Percentiles rank a stretch among this genome's conserved stretches.
These are phyloP conservation scores for Dendrolimus punctatus DNA, from an alignment of 1,140 invertebrate genomes.

Conservation along the genomic window DNA sequence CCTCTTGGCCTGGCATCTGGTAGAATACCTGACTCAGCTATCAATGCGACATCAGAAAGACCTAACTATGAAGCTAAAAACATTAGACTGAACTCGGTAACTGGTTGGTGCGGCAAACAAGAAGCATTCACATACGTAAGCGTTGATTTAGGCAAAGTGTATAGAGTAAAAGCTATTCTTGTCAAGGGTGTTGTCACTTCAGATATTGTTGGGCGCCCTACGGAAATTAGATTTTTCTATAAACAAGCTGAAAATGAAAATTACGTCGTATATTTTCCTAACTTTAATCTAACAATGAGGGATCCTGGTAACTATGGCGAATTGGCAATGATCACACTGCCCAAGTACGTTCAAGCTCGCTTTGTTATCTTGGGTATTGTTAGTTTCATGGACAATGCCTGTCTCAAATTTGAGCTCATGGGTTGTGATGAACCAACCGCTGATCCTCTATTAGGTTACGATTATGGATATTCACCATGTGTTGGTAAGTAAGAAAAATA, in stretches of 20 bases:
- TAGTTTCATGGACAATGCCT: constrained; percentile 96
- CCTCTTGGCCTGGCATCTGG: constrained; percentile 94
- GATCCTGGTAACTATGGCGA: constrained; percentile 91
- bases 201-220: constrained; percentile 94
- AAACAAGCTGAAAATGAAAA: constrained; percentile 94
- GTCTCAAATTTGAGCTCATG: constrained; percentile 96
- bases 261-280: constrained; percentile 96
- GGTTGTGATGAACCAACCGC: constrained; percentile 89
- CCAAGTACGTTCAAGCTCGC: constrained; percentile 92
- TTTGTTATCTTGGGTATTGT: constrained; percentile 96
- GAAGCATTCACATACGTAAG: constrained; percentile 97
- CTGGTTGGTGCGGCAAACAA: constrained; percentile 95
- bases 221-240: constrained; percentile 97
- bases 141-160: constrained; percentile 93
- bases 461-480: constrained; percentile 94
- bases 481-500: constrained; percentile 75
- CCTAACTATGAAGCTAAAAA: constrained; percentile 94
- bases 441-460: constrained; percentile 91
- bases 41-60: constrained; percentile 94
- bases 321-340: constrained; percentile 94
- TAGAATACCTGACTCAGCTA: constrained; percentile 94
- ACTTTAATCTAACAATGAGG: constrained; percentile 93
- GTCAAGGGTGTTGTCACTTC: constrained; percentile 96
- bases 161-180: constrained; percentile 91
- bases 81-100: constrained; percentile 92